Evolutionary conservation across 2,888 invertebrate genomes (phyloP), one percentile per base, ranked within the genome.

Genomic region (Drepanosiphum platanoidis): DNA sequence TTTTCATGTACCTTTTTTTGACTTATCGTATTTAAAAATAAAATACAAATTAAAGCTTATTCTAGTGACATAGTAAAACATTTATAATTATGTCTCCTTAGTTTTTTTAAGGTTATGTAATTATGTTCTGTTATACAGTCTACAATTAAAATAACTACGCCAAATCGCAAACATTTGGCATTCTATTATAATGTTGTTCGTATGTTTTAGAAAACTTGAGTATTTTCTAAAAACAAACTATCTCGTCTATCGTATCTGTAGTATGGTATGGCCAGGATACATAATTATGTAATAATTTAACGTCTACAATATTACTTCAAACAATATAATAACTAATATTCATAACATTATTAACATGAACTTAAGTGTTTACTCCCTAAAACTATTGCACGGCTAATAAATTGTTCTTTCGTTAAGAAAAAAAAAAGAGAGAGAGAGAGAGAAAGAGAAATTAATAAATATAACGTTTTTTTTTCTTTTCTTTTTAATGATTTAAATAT

Each of bases 11-110:
- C 13, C 42, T 8, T 5, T 11, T 13, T 3, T 42, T 3, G 13
- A 42, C 13, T 42, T 42, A 42, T 46, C 18, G 18, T 46, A 18
- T 46, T 64, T 39, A 64, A 36, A 22, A 22, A 15, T 4, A 34
- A 58, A 61, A 36, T 61, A 36, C 36, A 70, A 52, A 52, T 75
- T 75, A 75, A 68, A 75, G 3, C 32, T 52, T 70, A 70, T 52
- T 34, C 8, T 36, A 9, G 70, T 27, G 36, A 30, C 36, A 9
- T 64, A 18, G 5, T n/a, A 42, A 66, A 68, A 32, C 68, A 32
- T 18, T n/a, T n/a, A 52, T n/a, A 0, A 18, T 52, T 78, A n/a
- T 68, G 32, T 22, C n/a, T 68, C n/a, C n/a, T n/a, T n/a, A n/a
- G n/a, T 68, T 18, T 46, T 80, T 52, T 18, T 68, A 52, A 79